A percentile compares a stretch with the other conserved stretches of the same genome.
These are phyloP conservation scores for Ectemnius continuus DNA, from an alignment of 2,888 invertebrate genomes.

Conservation along the genomic window DNA sequence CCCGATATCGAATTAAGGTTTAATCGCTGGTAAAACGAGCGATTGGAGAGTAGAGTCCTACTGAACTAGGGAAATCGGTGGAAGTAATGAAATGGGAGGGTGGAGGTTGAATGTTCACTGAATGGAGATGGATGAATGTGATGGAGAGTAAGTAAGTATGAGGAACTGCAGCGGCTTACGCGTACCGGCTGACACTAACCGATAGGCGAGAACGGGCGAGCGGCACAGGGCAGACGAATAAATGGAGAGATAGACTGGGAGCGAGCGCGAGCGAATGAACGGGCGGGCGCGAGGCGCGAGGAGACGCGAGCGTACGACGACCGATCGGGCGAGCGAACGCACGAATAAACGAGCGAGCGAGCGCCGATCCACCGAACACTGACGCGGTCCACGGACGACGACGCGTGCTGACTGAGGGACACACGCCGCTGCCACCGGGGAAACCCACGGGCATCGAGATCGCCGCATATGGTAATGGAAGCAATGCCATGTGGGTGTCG, in stretches of 20 bases:
- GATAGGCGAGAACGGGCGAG: constrained; percentile 24
- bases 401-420: constrained; percentile 66
- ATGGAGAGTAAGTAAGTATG: not conserved
- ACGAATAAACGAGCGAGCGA: constrained; percentile 51
- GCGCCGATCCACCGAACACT: constrained; percentile 62
- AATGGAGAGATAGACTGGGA: not conserved
- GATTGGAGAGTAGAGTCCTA: not conserved
- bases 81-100: not conserved
- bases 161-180: not conserved
- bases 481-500: constrained; percentile 72
- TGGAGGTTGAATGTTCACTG: not conserved
- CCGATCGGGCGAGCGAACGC: constrained; percentile 22
- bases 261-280: constrained; percentile 16
- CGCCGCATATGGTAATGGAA: constrained; percentile 75
- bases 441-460: constrained; percentile 66
- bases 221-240: constrained; percentile 30
- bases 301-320: not conserved
- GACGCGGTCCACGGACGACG: constrained; percentile 60
- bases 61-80: not conserved
- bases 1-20: not conserved
- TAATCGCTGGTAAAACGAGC: not conserved
- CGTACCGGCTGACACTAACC: constrained; percentile 33
- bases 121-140: not conserved
- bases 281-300: not conserved
- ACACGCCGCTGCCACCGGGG: constrained; percentile 63